Conservation (phyloP, 2,797 vertebrate species). For the Thalassophryne amazonica region DNA sequence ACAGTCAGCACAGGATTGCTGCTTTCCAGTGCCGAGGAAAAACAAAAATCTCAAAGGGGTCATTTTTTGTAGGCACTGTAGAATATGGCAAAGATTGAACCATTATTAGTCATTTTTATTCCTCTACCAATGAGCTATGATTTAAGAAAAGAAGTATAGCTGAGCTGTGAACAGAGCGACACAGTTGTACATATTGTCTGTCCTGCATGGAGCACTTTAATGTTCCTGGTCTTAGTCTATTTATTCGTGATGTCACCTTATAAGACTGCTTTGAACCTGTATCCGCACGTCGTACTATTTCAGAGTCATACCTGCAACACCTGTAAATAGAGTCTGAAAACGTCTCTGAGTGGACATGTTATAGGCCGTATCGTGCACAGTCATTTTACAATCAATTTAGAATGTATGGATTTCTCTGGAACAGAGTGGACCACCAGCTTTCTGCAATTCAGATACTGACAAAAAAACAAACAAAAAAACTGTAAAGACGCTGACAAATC, state of each 20-base stretch:
- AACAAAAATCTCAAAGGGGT: too few species aligned
- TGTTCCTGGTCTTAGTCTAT: slow-evolving; percentile 70
- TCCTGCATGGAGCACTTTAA: slow-evolving; percentile 82
- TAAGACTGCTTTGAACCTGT: slow-evolving; percentile 50
- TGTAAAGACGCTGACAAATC: not conserved
- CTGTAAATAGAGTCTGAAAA: slow-evolving; percentile 58
- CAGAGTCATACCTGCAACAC: slow-evolving; percentile 9
- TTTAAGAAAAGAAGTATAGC: slow-evolving; percentile 23
- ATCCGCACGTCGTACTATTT: slow-evolving; percentile 37
- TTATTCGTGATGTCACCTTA: slow-evolving; percentile 61
- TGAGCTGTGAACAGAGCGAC: slow-evolving; percentile 56
- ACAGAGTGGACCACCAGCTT: slow-evolving; percentile 26
- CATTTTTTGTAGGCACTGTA: too few species aligned
- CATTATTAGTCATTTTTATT: slow-evolving; percentile 35
- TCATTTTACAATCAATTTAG: slow-evolving; percentile 18
- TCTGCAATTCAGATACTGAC: not conserved
- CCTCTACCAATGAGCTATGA: slow-evolving; percentile 19
- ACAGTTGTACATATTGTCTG: slow-evolving; percentile 68
- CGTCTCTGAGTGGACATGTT: slow-evolving; percentile 10
- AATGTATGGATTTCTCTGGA: slow-evolving; percentile 4
- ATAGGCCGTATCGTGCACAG: slow-evolving; percentile 7
- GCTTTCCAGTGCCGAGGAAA: too few species aligned
- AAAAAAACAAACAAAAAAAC: not conserved
- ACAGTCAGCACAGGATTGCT: too few species aligned
- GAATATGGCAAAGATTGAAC: slow-evolving; percentile 25